These are phyloP conservation scores for Epinotia nisella DNA, from an alignment of 2,888 invertebrate genomes.

Conservation along the genomic window DNA sequence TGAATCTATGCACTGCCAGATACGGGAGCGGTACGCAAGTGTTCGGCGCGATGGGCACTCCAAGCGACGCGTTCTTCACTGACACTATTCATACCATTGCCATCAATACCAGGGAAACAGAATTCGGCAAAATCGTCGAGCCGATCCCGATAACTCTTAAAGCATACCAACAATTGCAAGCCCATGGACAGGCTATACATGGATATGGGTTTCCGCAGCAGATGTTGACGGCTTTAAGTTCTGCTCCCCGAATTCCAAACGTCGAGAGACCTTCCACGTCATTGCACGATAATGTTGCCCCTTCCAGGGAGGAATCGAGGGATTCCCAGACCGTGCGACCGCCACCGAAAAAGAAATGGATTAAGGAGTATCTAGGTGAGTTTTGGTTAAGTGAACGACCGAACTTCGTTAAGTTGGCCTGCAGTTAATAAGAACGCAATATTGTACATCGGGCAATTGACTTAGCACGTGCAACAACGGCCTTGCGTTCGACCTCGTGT, in stretches of 20 bases:
- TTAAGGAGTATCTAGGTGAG: conserved; percentile 87
- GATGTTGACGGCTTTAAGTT: conserved; percentile 58
- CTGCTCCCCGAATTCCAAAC: conserved; percentile 58
- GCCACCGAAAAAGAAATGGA: conserved; percentile 91
- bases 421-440: conserved; percentile 3
- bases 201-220: conserved; percentile 66
- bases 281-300: conserved; percentile 53
- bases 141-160: conserved; percentile 75
- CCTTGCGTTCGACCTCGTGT: conserved; percentile 62
- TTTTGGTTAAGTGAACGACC: conserved; percentile 43
- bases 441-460: conserved; percentile 22
- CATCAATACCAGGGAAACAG: conserved; percentile 76
- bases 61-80: conserved; percentile 65
- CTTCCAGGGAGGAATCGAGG: conserved; percentile 61
- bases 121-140: conserved; percentile 74
- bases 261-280: conserved; percentile 61
- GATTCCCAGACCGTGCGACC: conserved; percentile 69
- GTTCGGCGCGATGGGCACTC: conserved; percentile 72
- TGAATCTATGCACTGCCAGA: conserved; percentile 74
- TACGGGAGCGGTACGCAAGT: conserved; percentile 67
- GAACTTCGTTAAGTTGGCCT: neutral
- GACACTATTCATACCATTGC: conserved; percentile 75
- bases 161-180: conserved; percentile 67
- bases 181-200: conserved; percentile 59
- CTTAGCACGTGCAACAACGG: conserved; percentile 57